These are phyloP conservation scores for Leucophenga maculata DNA, from an alignment of 2,888 invertebrate species.

Conservation along the genomic window DNA sequence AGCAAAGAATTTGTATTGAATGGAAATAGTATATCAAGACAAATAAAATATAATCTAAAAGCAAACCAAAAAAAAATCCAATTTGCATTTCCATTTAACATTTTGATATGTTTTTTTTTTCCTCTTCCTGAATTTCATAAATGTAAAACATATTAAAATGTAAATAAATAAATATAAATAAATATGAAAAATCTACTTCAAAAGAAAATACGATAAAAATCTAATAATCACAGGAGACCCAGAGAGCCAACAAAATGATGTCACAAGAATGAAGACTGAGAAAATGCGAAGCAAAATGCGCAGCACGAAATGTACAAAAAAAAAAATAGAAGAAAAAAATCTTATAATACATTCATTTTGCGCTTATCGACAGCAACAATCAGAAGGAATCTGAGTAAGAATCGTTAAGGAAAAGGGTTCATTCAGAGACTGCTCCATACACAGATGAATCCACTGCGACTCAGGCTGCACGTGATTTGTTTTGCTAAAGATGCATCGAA, in stretches of 20 bases:
- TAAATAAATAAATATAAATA: conserved; percentile 48
- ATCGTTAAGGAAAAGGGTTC: not conserved
- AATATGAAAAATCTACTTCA: conserved; percentile 41
- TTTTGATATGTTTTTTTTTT: too few relatives aligned
- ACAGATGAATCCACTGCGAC: too few relatives aligned
- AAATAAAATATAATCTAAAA: too few relatives aligned
- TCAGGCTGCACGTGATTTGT: conserved; percentile 17
- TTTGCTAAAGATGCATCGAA: not conserved
- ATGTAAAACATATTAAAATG: conserved; percentile 47
- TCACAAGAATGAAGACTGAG: not conserved
- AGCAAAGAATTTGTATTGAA: too few relatives aligned
- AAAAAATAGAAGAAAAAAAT: not conserved
- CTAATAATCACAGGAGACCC: conserved; percentile 22
- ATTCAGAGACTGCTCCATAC: not conserved
- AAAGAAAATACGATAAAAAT: conserved; percentile 22
- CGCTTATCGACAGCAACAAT: conserved; percentile 19
- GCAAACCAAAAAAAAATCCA: too few relatives aligned
- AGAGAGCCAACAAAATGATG: conserved; percentile 2
- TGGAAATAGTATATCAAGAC: too few relatives aligned
- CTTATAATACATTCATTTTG: conserved; percentile 14
- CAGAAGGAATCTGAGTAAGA: conserved; percentile 11
- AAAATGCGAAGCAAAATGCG: not conserved
- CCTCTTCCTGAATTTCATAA: not conserved
- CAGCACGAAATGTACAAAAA: conserved; percentile 10
- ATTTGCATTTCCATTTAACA: too few relatives aligned